A percentile compares a stretch with the other conserved stretches of the same genome.
phyloP scores from a whole-genome alignment of 2,113 vertebrate species.

The Ailurus styani region DNA sequence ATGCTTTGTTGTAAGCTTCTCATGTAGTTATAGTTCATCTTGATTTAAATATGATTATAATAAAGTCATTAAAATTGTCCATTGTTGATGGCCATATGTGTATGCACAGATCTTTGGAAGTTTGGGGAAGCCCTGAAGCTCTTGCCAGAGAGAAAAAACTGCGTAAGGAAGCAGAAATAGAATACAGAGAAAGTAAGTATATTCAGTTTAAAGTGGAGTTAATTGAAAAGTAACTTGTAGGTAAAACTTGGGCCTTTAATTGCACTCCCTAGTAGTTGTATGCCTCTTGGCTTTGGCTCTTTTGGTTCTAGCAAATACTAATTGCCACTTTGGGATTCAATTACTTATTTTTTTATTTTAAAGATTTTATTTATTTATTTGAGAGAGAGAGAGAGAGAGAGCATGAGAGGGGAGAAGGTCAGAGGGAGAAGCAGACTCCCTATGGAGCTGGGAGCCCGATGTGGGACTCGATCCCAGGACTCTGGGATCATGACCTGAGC shows the following conservation, averaged over 20 bases:
- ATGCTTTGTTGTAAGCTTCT: slow-evolving; percentile 14
- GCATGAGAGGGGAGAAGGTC: too few relatives aligned
- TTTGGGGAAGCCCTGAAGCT: slow-evolving; percentile 97
- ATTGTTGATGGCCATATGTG: neutral
- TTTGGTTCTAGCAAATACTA: neutral
- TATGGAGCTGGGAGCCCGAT: too few relatives aligned
- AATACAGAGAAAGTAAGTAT: slow-evolving; percentile 94
- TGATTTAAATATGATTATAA: slow-evolving; percentile 11
- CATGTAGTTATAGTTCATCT: neutral
- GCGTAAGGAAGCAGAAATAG: slow-evolving; percentile 91
- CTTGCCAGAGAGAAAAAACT: slow-evolving; percentile 92
- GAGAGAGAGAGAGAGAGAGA: too few relatives aligned
- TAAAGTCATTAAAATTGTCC: slow-evolving; percentile 23
- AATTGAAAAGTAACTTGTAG: neutral
- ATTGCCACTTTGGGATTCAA: neutral
- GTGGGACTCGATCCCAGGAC: too few relatives aligned
- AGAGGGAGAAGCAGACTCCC: too few relatives aligned
- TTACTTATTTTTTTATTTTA: too few relatives aligned
- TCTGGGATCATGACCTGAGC: too few relatives aligned
- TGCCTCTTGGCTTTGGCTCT: neutral
- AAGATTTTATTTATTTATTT: too few relatives aligned
- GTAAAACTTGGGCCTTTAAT: neutral
- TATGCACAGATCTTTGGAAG: slow-evolving; percentile 89
- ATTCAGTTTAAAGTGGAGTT: neutral
- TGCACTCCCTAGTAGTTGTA: neutral